Base-by-base conservation (phyloP, 1,140 invertebrate genomes). In the Nomia melanderi region DNA sequence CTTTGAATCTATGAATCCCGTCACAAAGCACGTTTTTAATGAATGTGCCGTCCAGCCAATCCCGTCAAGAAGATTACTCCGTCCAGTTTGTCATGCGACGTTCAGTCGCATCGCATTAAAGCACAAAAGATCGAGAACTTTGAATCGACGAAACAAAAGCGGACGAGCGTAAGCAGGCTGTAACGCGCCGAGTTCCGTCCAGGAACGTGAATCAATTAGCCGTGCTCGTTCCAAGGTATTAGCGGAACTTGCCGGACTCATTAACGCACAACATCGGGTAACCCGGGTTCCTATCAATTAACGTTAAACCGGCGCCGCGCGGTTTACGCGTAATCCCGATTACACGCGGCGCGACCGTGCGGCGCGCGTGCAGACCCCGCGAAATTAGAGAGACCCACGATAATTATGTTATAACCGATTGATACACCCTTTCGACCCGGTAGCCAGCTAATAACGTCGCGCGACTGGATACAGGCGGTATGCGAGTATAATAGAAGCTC, bases 371-470 rank as follows among this genome's bases (percentile, higher is more conserved):
- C n/a, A n/a, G 17, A 47, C 44, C n/a, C 3, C 3, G 14, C 27
- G 27, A 29, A 36, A 65, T 41, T 36, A 14, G 29, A 25, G 27
- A 36, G 31, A n/a, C n/a, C 12, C n/a, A 12, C 14, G 65, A 50
- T 76, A 69, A 76, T 59, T 50, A 63, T 14, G 44, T 29, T 29
- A 41, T 6, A 73, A 73, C 41, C 47, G 54, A 63, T 73, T 64
- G 54, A 36, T 53, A 17, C n/a, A 2, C 7, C 50, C 17, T 11
- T 64, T 54, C 20, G 25, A 1, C n/a, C 7, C 14, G 7, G 1
- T n/a, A n/a, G n/a, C 3, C 4, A n/a, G 47, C 3, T 3, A 47
- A 25, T 41, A 57, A 47, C 27, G 29, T 36, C 33, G 33, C 33
- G 3, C 3, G 33, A 36, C n/a, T n/a, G n/a, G n/a, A n/a, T n/a